Conservation (phyloP, 2,113 vertebrate genomes). For the Canis aureus region DNA sequence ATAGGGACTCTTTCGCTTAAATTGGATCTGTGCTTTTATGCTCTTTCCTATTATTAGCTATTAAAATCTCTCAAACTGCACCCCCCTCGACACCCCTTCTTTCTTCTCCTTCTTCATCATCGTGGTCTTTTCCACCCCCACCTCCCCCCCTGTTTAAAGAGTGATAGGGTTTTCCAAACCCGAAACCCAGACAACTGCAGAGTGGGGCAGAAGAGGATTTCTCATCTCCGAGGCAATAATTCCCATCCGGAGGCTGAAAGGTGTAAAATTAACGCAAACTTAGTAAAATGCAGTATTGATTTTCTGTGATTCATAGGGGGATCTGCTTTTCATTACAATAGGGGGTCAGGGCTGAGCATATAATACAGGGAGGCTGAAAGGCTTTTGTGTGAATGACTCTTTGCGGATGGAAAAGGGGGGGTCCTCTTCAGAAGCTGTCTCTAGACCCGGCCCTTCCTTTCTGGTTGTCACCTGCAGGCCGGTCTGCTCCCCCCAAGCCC, state of each 20-base stretch:
- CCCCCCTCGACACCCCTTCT: neutral
- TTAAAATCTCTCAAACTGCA: constrained; percentile 91
- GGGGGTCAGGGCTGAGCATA: constrained; percentile 78
- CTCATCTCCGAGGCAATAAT: constrained; percentile 75
- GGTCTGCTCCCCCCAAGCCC: neutral
- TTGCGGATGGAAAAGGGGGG: constrained; percentile 62
- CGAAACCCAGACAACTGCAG: constrained; percentile 65
- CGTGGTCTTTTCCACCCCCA: too few relatives aligned
- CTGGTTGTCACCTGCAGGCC: accelerated
- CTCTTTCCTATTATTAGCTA: constrained; percentile 92
- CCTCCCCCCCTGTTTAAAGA: constrained; percentile 77
- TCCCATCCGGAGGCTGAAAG: constrained; percentile 78
- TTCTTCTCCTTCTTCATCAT: neutral
- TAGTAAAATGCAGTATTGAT: constrained; percentile 88
- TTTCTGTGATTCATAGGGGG: constrained; percentile 73
- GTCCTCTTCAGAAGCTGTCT: constrained; percentile 61
- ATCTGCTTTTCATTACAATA: constrained; percentile 83
- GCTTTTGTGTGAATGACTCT: constrained; percentile 70
- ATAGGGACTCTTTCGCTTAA: constrained; percentile 90
- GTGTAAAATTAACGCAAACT: constrained; percentile 86
- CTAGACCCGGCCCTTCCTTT: constrained; percentile 54
- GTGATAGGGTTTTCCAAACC: constrained; percentile 85
- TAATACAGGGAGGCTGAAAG: constrained; percentile 76
- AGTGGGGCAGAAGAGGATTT: constrained; percentile 60
- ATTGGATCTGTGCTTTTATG: constrained; percentile 91